Evolutionary conservation across 2,113 vertebrate genomes (phyloP), one percentile per base, ranked within the genome.

Genomic region (Muntiacus reevesi): DNA sequence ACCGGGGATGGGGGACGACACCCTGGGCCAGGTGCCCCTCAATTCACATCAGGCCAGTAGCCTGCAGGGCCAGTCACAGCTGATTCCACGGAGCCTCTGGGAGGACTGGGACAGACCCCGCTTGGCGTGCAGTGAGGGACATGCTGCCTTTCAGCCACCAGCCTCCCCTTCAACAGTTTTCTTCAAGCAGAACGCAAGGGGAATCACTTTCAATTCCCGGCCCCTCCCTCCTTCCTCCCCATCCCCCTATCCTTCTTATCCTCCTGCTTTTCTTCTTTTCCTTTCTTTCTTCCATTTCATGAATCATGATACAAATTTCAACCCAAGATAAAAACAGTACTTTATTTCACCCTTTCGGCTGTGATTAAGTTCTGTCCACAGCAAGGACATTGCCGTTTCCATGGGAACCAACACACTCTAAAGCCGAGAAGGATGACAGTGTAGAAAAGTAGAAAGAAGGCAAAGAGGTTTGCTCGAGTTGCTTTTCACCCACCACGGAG

Each of bases 321-420:
- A 93, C 91, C 91, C 93, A 79, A 97, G 96, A 97, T 98, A 97
- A 98, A 97, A 98, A 97, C 40, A 50, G 86, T 97, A 89, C 91
- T 97, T 96, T 93, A 93, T 83, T 93, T 96, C 71, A 95, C 96
- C 96, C 97, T 94, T 95, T 97, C 25, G 89, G 89, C 89, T 95
- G 71, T 95, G 97, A 98, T 98, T 97, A 98, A 97, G 93, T 97
- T 97, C 97, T 89, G 97, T 97, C 97, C 97, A 89, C 79, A 76
- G 93, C 95, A 97, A 97, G 98, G 97, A 97, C 98, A 85, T 94
- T 88, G 55, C 95, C 2, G 96, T 98, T 97, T 87, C 98, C 96
- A 98, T 97, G 96, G 97, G 60, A 95, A 98, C 97, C 27, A 30
- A 59, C 76, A 95, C 57, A 93, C 97, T 59, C 86, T 47, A 95